Evolutionary conservation across 1,140 invertebrate species (phyloP).

Genomic region (Drosophila pandora): DNA sequence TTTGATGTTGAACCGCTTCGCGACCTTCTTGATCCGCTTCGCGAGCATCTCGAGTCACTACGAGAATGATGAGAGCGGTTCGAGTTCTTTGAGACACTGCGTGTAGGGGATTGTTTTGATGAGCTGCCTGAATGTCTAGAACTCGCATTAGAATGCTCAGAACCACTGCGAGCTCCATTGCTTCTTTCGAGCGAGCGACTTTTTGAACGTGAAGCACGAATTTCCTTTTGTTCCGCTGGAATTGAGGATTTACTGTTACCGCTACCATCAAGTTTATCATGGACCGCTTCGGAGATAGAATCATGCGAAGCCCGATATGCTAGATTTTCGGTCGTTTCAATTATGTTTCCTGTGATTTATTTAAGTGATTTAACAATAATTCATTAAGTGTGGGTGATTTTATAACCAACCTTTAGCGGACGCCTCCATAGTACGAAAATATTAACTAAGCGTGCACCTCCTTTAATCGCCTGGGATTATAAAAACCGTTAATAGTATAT

Average conservation of each 20-base stretch:
- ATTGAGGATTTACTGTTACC: background rate
- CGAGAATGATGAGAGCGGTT: slow-evolving; percentile 49
- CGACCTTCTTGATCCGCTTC: slow-evolving; percentile 61
- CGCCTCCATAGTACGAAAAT: slow-evolving; percentile 15
- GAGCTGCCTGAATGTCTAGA: slow-evolving; percentile 77
- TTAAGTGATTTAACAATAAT: background rate
- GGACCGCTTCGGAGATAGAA: background rate
- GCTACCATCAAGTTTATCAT: background rate
- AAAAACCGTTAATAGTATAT: background rate
- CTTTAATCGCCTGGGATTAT: background rate
- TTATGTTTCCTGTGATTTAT: slow-evolving; percentile 5
- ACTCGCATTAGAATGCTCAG: slow-evolving; percentile 30
- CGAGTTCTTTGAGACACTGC: slow-evolving; percentile 73
- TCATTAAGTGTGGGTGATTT: background rate
- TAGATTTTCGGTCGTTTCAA: background rate
- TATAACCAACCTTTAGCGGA: slow-evolving; percentile 21
- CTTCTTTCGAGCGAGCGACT: slow-evolving; percentile 10
- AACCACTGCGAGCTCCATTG: slow-evolving; percentile 65
- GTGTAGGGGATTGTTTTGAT: background rate
- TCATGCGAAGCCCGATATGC: background rate
- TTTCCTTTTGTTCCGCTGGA: background rate
- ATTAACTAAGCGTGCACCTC: background rate
- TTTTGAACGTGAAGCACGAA: slow-evolving; percentile 3
- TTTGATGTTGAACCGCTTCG: slow-evolving; percentile 75
- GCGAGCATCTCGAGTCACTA: slow-evolving; percentile 26